Percentiles rank a stretch among this genome's conserved stretches.
Evolutionary conservation across 2,797 vertebrate species (phyloP).

Genomic region (Danio kyathit): DNA sequence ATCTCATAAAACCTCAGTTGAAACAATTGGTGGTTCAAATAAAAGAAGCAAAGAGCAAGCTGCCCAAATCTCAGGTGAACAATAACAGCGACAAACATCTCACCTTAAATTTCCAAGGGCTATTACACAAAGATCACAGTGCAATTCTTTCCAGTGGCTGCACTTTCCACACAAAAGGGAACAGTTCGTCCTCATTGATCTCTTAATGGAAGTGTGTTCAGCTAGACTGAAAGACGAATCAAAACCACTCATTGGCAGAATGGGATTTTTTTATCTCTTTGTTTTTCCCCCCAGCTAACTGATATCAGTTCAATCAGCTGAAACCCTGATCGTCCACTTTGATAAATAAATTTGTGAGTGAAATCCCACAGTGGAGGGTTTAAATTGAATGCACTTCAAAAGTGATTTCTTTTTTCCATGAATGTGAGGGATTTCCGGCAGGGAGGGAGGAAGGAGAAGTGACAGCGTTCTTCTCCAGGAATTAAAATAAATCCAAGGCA

Average conservation of each 20-base stretch:
- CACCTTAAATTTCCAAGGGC: conserved; percentile 35
- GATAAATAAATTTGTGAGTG: conserved; percentile 55
- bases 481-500: conserved; percentile 63
- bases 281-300: conserved; percentile 34
- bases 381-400: conserved; percentile 52
- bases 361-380: conserved; percentile 52
- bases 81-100: conserved; percentile 12
- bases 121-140: conserved; percentile 50
- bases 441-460: conserved; percentile 41
- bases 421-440: conserved; percentile 54
- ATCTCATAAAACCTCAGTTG: not conserved
- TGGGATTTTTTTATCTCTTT: conserved; percentile 40
- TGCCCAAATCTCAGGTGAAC: not conserved
- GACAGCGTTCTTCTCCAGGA: conserved; percentile 50
- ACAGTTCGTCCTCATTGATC: conserved; percentile 62
- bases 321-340: conserved; percentile 47
- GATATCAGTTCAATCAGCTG: conserved; percentile 56
- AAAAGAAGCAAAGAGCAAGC: not conserved
- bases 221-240: conserved; percentile 33
- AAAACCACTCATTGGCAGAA: conserved; percentile 28
- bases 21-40: not conserved
- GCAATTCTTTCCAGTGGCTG: conserved; percentile 47
- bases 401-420: conserved; percentile 48
- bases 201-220: conserved; percentile 58
- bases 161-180: conserved; percentile 53